Base-by-base conservation (phyloP, 2,113 vertebrate genomes). In the Psilopsiagon aurifrons region DNA sequence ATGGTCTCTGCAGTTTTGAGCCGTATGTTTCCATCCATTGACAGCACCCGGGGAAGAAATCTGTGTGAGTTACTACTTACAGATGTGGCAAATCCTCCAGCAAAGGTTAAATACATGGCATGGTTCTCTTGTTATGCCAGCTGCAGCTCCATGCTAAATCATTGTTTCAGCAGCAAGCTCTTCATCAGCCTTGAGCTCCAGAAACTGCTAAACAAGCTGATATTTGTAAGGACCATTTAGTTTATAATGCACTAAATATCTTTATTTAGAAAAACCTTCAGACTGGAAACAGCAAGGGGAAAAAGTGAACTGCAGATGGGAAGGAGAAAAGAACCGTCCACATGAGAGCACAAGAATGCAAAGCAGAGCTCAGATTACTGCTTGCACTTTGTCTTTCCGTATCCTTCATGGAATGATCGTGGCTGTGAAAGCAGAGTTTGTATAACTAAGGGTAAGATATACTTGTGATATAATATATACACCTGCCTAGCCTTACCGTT, bases 71-170 rank as follows among this genome's bases (percentile, higher is more conserved):
- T 95, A 94, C 90, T 92, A 4, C 95, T 92, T 92, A 91, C 94
- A 96, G 90, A 96, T 97, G 96, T 95, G 92, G 88, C 52, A 24
- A 86, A 94, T 94, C 80, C 91, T 90, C 80, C 91, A 92, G 95
- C 85, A 92, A 74, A 96, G 88, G 95, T 96, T 96, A 94, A 95
- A 76, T 94, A 86, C 8, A 7, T 93, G 92, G 66, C 96, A 94
- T 33, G 41, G 77, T 66, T 93, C 96, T 95, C 88, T 93, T 93
- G 92, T 96, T 96, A 93, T 74, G 0, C 86, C 95, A 95, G 96
- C 96, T 97, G 96, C 90, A 85, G 90, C 74, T 68, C 76, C 18
- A 1, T 79, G 92, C 79, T 95, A 90, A 86, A 89, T 96, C 94
- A 91, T 87, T 91, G 83, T 91, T 95, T 92, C 83, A 92, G 66